Evolutionary conservation across 2,113 vertebrate genomes (phyloP), one percentile per base, ranked within the genome.

Genomic region (Mionectes macconnelli): DNA sequence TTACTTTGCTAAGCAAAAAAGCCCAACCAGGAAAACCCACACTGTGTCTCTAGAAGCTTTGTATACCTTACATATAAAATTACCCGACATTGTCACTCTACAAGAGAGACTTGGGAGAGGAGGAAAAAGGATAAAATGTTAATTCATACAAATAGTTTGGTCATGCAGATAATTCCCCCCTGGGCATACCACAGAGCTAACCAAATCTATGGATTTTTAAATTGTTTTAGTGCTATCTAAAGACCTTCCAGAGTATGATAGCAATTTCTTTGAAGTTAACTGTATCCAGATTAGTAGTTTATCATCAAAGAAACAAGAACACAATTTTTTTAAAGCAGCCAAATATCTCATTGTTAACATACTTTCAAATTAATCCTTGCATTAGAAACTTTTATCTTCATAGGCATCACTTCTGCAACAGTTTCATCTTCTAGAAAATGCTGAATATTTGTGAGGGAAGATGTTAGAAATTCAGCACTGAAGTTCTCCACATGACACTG

Each of bases 401-500:
- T 99, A 76, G 99, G 99, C 97, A 99, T 98, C 80, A 99, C 98
- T 96, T 99, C 98, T 40, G 99, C 98, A 4, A 98, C 97, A 17
- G 98, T 97, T 97, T 99, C 98, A 76, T 99, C 99, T 97, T 99
- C 99, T 94, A 99, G 97, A 98, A 99, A 99, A 97, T 98, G 98
- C 24, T 99, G 98, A 93, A 99, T 98, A 97, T 99, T 99, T 56
- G 97, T 97, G 78, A 99, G 98, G 69, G 99, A 99, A 91, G 99
- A 99, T 42, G 98, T 99, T 92, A 99, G 92, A 94, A 99, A 99
- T 96, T 98, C 98, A 2, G 99, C 98, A n/a, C 95, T 98, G 96
- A 99, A 99, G 69, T 98, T 98, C 75, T 98, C 98, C 72, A 99
- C 97, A 17, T 98, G 98, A 97, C 99, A 99, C 83, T 99, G 99